Evolutionary conservation across 2,888 invertebrate genomes (phyloP).

Genomic region (Luperina nickerlii): DNA sequence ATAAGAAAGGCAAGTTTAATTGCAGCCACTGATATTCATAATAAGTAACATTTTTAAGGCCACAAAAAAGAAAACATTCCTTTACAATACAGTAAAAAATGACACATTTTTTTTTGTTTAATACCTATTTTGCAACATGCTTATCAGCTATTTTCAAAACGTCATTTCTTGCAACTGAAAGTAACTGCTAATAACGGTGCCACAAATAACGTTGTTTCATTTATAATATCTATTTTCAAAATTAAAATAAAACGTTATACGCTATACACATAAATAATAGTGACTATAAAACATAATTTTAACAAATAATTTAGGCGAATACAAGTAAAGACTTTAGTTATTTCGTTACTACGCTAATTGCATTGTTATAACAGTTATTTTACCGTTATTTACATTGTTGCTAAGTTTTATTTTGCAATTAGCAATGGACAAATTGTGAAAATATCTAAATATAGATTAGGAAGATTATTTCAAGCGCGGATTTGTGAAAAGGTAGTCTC

Average conservation of each 20-base stretch:
- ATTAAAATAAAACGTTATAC: slow-evolving; percentile 76
- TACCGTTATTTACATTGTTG: slow-evolving; percentile 43
- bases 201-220: slow-evolving; percentile 54
- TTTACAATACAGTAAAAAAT: slow-evolving; percentile 58
- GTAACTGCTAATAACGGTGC: slow-evolving; percentile 50
- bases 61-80: slow-evolving; percentile 68
- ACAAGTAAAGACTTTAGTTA: slow-evolving; percentile 50
- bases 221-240: slow-evolving; percentile 58
- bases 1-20: slow-evolving; percentile 61
- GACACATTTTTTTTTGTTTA: slow-evolving; percentile 45
- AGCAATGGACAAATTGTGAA: slow-evolving; percentile 62
- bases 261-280: slow-evolving; percentile 77
- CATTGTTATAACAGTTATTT: slow-evolving; percentile 60
- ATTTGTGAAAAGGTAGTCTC: slow-evolving; percentile 45
- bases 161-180: slow-evolving; percentile 38
- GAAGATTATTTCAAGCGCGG: slow-evolving; percentile 64
- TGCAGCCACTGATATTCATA: slow-evolving; percentile 61
- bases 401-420: slow-evolving; percentile 55
- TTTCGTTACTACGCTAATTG: slow-evolving; percentile 60
- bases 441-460: slow-evolving; percentile 62
- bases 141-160: slow-evolving; percentile 52
- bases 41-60: slow-evolving; percentile 73
- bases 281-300: slow-evolving; percentile 71
- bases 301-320: slow-evolving; percentile 73
- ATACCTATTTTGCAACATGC: slow-evolving; percentile 52